Evolutionary conservation across 2,888 invertebrate genomes (phyloP), one percentile per base, ranked within the genome.

Genomic region (Stenodera caucasica): DNA sequence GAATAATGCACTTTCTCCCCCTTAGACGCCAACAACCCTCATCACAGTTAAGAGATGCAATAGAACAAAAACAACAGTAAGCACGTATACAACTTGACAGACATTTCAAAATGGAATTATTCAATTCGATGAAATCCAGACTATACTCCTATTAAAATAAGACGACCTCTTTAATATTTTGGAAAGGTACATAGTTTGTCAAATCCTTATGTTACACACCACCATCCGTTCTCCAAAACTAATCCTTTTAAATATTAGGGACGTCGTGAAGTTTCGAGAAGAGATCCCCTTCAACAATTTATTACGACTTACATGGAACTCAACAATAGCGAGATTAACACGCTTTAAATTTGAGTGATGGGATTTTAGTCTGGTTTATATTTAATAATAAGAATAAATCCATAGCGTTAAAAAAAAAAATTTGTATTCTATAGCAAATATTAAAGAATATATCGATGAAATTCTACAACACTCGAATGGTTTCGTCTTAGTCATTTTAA

Each of bases 311-410:
- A 45, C 45, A 45, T 45, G 12, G 11, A 15, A 21, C 15, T 15
- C 21, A 45, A 45, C 45, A 45, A 45, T 45, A 45, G 45, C 21
- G 45, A 45, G 45, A 45, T 45, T 45, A 45, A 45, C 45, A 45
- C 45, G 45, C 45, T 45, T 45, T 45, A 45, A 45, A 45, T 45
- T 45, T 45, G 45, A 45, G 45, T 45, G 45, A 45, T 45, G 45
- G 45, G 45, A 45, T 45, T 45, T 45, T 45, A 21, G 45, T 45
- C 45, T 45, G 45, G 45, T 45, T 45, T 45, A 21, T 21, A 21
- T 45, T 45, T 12, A 21, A 45, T 45, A 40, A 40, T 18, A 40
- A 40, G 15, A n/a, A n/a, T n/a, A n/a, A n/a, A n/a, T n/a, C 37
- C 14, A 15, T 40, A 40, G 9, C n/a, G 18, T 18, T 40, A 7